A percentile compares a stretch with the other conserved stretches of the same genome.
Conservation (phyloP, 2,797 vertebrate genomes). For the Miichthys miiuy region DNA sequence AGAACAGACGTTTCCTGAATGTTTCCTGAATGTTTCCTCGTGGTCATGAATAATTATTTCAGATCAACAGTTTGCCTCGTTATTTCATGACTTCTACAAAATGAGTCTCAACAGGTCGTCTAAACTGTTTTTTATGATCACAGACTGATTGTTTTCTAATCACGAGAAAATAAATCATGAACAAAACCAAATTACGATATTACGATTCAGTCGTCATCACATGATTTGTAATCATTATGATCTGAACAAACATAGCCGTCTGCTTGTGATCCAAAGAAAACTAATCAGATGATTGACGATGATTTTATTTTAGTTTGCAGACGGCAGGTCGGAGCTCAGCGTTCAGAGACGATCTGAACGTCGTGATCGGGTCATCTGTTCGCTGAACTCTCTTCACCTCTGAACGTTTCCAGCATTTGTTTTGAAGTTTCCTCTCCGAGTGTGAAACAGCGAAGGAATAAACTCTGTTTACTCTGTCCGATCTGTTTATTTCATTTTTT, state of each 20-base stretch:
- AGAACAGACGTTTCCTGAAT: not conserved
- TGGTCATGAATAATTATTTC: not conserved
- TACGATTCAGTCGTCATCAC: too few species aligned
- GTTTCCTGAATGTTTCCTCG: not conserved
- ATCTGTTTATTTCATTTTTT: conserved; percentile 58
- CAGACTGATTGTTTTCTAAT: not conserved
- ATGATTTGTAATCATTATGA: too few species aligned
- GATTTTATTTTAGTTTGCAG: not conserved
- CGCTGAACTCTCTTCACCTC: conserved; percentile 1
- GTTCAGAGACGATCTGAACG: not conserved
- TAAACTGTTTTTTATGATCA: not conserved
- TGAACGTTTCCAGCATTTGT: not conserved
- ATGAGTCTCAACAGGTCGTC: too few species aligned
- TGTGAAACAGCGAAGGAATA: conserved; percentile 52
- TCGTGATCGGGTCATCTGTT: not conserved
- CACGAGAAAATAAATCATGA: too few species aligned
- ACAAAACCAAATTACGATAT: too few species aligned
- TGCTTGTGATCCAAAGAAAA: too few species aligned
- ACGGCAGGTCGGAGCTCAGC: not conserved
- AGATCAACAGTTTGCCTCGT: not conserved
- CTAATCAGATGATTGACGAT: too few species aligned
- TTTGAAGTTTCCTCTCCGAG: conserved; percentile 21
- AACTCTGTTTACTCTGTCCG: conserved; percentile 39
- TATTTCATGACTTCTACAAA: not conserved
- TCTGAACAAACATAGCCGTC: too few species aligned